A percentile compares a stretch with the other conserved stretches of the same genome.
phyloP scores from a whole-genome alignment of 2,113 vertebrate genomes.

The Polypterus bichir region DNA sequence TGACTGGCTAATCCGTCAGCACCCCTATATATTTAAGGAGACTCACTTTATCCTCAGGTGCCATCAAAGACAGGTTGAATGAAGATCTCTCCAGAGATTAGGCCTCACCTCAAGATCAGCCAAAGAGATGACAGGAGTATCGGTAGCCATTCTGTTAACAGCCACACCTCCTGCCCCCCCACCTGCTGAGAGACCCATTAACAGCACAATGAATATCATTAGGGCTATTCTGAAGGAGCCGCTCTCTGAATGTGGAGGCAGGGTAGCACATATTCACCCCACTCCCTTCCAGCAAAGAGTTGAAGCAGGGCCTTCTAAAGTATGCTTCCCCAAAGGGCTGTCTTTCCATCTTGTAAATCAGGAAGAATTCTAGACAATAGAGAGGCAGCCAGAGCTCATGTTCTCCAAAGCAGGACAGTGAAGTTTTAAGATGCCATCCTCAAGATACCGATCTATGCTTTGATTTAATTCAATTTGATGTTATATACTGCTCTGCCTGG shows the following conservation, averaged over 20 bases:
- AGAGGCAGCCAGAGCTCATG: too few species aligned
- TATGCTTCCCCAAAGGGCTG: neutral
- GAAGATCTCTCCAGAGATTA: constrained; percentile 49
- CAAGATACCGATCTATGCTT: too few species aligned
- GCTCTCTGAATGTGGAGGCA: neutral
- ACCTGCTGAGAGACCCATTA: neutral
- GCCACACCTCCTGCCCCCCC: neutral
- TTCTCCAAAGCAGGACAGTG: too few species aligned
- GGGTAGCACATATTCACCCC: constrained; percentile 9
- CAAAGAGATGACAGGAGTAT: constrained; percentile 5
- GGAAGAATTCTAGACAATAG: too few species aligned
- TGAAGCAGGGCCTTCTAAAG: neutral
- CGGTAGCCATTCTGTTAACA: neutral
- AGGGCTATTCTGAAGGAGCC: neutral
- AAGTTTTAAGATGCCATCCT: too few species aligned
- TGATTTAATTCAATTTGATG: too few species aligned
- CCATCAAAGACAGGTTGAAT: constrained; percentile 27
- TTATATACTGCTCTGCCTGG: too few species aligned
- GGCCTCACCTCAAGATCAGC: constrained; percentile 17
- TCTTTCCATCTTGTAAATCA: too few species aligned
- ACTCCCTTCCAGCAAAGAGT: neutral
- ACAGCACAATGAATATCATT: neutral
- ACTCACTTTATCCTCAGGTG: constrained; percentile 29
- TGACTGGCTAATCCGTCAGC: constrained; percentile 51
- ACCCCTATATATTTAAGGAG: constrained; percentile 19